Base-by-base conservation (phyloP, 92 coral and sea anemone species). In the Hydrozoanthus gracilis region DNA sequence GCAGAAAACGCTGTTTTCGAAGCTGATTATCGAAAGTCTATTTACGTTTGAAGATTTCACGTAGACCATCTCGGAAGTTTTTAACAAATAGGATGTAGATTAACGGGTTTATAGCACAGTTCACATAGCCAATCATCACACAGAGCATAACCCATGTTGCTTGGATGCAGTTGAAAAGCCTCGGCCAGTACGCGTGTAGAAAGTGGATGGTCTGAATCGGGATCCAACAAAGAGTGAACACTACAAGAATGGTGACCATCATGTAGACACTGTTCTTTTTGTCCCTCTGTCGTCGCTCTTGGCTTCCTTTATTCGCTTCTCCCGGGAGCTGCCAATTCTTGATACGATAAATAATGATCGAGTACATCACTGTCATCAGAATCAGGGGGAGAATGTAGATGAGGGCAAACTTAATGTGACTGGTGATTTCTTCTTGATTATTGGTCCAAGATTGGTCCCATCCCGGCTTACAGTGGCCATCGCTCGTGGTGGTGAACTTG, bases 221-320 rank as follows among this genome's bases (percentile, higher is more conserved):
- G 45, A 80, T 80, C 85, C 85, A 80, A 7, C 85, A 48, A 5
- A 80, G 47, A 2, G 85, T 80, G 85, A 80, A 80, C 8, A 80
- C 46, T 6, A 18, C 3, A 16, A 80, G n/a, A 14, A 80, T 17
- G 17, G 85, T 64, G 9, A 80, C 17, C 20, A 80, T 4, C 85
- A 80, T 80, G 74, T 80, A 48, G 7, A 80, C 60, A 62, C 74
- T 65, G 3, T 17, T 65, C 60, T 67, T 66, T 58, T 80, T 80
- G 54, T 80, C 73, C 7, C 5, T 5, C 73, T 80, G 58, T 8
- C 85, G 85, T 7, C 85, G 85, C 15, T 65, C 66, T 52, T 80
- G 85, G 52, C 11, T 12, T 11, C 58, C 73, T 5, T 80, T 47
- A 11, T 15, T 47, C 1, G 85, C 44, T 14, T 35, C 85, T 9